These are phyloP conservation scores for Alsophila aescularia DNA, from an alignment of 2,888 invertebrate genomes.

Conservation along the genomic window DNA sequence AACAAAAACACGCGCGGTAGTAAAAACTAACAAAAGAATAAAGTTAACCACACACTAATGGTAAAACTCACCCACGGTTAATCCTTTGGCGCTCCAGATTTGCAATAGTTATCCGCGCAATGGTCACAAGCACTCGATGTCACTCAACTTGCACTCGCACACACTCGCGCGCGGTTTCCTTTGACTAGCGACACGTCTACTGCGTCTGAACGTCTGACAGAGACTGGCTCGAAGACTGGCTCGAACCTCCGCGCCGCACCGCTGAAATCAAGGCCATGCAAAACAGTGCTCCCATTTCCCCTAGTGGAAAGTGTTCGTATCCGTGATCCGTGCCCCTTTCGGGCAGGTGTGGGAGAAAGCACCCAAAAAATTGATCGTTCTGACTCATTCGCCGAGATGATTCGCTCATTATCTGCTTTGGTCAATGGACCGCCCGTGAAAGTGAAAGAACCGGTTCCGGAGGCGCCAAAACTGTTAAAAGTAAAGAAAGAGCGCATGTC, in stretches of 20 bases:
- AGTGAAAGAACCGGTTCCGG: constrained; percentile 73
- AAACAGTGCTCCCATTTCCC: constrained; percentile 79
- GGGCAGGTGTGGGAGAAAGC: constrained; percentile 82
- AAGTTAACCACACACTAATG: not conserved
- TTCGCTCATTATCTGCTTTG: constrained; percentile 55
- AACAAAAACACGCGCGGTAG: constrained; percentile 44
- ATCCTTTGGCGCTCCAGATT: constrained; percentile 73
- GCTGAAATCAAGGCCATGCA: constrained; percentile 78
- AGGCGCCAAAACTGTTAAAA: constrained; percentile 59
- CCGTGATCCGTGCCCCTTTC: constrained; percentile 79
- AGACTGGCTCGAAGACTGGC: constrained; percentile 46
- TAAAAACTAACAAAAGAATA: constrained; percentile 10
- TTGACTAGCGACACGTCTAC: constrained; percentile 42
- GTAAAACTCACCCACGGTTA: constrained; percentile 60
- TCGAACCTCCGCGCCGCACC: constrained; percentile 43
- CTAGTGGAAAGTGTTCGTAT: constrained; percentile 80
- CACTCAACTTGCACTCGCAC: constrained; percentile 63
- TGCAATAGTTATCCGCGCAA: constrained; percentile 60
- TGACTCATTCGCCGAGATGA: constrained; percentile 75
- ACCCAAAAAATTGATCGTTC: constrained; percentile 74
- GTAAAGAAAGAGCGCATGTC: constrained; percentile 43
- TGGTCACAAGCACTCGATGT: constrained; percentile 45
- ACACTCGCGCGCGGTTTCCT: constrained; percentile 43
- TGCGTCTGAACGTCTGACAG: constrained; percentile 46
- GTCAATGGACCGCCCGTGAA: constrained; percentile 57